Evolutionary conservation across 2,797 vertebrate species (phyloP).

Genomic region (Percopsis omiscomaycus): DNA sequence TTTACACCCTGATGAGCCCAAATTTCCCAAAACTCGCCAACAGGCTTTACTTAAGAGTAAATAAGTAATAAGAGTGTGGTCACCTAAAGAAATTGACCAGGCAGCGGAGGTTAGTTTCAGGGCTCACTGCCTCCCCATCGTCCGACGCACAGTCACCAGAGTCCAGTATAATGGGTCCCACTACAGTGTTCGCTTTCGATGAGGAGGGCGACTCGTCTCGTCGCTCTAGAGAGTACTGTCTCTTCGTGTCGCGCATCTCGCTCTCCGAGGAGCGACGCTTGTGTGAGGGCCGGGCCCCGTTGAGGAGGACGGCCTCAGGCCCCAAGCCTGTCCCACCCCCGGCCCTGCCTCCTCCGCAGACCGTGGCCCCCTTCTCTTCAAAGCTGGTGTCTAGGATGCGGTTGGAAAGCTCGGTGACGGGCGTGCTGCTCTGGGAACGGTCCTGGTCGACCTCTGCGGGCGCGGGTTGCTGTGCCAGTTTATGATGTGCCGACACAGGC

Average conservation of each 20-base stretch:
- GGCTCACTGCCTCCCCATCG: slow-evolving; percentile 76
- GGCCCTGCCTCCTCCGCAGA: neutral
- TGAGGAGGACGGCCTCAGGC: slow-evolving; percentile 61
- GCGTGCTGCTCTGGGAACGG: slow-evolving; percentile 87
- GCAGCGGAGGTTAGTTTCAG: slow-evolving; percentile 82
- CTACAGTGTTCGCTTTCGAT: slow-evolving; percentile 58
- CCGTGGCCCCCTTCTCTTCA: slow-evolving; percentile 68
- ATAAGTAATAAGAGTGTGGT: neutral
- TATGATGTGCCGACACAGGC: slow-evolving; percentile 20
- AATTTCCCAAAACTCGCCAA: too few species aligned
- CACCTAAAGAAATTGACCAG: slow-evolving; percentile 94
- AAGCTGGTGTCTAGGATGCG: slow-evolving; percentile 87
- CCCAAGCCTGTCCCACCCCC: slow-evolving; percentile 38
- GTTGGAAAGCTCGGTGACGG: slow-evolving; percentile 90
- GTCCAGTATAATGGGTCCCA: slow-evolving; percentile 49
- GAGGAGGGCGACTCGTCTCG: slow-evolving; percentile 72
- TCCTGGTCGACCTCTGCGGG: slow-evolving; percentile 72
- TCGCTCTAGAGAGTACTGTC: slow-evolving; percentile 89
- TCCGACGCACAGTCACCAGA: slow-evolving; percentile 57
- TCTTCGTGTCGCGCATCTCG: slow-evolving; percentile 90
- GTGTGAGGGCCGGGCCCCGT: slow-evolving; percentile 82
- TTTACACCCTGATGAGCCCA: too few species aligned
- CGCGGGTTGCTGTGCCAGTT: slow-evolving; percentile 50
- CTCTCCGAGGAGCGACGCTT: slow-evolving; percentile 91
- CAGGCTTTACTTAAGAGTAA: too few species aligned